phyloP scores from a whole-genome alignment of 2,113 vertebrate species.

The Prochilodus magdalenae region DNA sequence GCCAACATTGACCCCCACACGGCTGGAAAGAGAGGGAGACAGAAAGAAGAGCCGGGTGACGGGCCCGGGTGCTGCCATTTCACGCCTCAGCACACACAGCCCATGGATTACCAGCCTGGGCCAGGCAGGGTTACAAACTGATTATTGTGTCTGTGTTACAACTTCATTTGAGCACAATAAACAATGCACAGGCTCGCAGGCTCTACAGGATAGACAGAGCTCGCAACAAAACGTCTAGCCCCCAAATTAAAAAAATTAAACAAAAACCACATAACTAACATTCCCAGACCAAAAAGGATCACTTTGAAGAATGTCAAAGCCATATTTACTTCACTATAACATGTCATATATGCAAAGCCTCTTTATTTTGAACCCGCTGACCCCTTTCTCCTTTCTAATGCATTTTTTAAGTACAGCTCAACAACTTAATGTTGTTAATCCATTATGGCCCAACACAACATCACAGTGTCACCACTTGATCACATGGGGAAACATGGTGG shows the following conservation, averaged over 20 bases:
- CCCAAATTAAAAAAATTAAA: not conserved
- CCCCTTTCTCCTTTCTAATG: not conserved
- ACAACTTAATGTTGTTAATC: not conserved
- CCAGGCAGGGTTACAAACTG: slow-evolving; percentile 73
- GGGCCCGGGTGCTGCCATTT: slow-evolving; percentile 70
- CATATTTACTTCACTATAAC: slow-evolving; percentile 13
- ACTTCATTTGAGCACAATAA: slow-evolving; percentile 73
- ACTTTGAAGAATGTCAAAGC: not conserved
- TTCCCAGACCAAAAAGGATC: slow-evolving; percentile 26
- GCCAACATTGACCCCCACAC: slow-evolving; percentile 13
- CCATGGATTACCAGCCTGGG: slow-evolving; percentile 70
- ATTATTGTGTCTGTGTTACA: slow-evolving; percentile 73
- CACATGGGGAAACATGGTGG: not conserved
- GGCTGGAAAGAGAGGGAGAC: slow-evolving; percentile 48
- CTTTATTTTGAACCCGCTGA: not conserved
- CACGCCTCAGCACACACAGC: slow-evolving; percentile 73
- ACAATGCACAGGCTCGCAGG: slow-evolving; percentile 57
- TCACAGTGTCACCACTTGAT: not conserved
- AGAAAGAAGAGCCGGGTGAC: slow-evolving; percentile 50
- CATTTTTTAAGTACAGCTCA: not conserved
- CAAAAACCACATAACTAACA: slow-evolving; percentile 4
- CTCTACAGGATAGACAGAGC: slow-evolving; percentile 1
- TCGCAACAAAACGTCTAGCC: slow-evolving; percentile 1
- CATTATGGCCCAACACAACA: not conserved
- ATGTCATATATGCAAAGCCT: not conserved